Evolutionary conservation across 2,113 vertebrate genomes (phyloP).

Genomic region (Lepus europaeus): DNA sequence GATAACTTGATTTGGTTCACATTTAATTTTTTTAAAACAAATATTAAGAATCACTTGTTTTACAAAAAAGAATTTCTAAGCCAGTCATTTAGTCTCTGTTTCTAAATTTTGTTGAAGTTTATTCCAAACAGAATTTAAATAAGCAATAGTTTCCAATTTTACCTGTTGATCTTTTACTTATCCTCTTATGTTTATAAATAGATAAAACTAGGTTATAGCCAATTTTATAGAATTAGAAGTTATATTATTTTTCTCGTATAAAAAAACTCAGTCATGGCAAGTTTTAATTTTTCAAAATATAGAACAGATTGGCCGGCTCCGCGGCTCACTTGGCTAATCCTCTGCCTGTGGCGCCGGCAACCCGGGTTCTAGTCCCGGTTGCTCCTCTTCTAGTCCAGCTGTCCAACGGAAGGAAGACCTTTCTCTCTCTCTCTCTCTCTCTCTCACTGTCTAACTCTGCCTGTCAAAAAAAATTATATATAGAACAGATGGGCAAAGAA

Average conservation of each 20-base stretch:
- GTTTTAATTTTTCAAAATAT: background rate
- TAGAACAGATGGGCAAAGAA: background rate
- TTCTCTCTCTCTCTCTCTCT: too few species aligned
- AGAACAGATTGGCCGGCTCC: too few species aligned
- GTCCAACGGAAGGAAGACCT: too few species aligned
- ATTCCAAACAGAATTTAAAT: background rate
- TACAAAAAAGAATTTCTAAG: background rate
- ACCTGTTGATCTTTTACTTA: background rate
- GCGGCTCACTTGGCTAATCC: too few species aligned
- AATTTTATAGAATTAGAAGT: background rate
- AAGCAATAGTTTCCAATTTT: background rate
- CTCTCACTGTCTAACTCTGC: too few species aligned
- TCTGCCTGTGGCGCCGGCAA: too few species aligned
- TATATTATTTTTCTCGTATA: background rate
- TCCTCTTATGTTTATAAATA: background rate
- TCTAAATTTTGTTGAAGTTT: background rate
- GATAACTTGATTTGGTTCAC: background rate
- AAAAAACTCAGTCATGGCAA: background rate
- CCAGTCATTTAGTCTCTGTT: background rate
- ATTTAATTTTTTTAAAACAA: conserved; percentile 32
- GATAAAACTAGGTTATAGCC: background rate
- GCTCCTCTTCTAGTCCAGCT: too few species aligned
- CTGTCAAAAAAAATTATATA: too few species aligned
- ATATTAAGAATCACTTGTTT: background rate
- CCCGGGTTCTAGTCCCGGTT: too few species aligned